Base-by-base conservation (phyloP, 1,140 invertebrate genomes). In the Sarcophaga peregrina region DNA sequence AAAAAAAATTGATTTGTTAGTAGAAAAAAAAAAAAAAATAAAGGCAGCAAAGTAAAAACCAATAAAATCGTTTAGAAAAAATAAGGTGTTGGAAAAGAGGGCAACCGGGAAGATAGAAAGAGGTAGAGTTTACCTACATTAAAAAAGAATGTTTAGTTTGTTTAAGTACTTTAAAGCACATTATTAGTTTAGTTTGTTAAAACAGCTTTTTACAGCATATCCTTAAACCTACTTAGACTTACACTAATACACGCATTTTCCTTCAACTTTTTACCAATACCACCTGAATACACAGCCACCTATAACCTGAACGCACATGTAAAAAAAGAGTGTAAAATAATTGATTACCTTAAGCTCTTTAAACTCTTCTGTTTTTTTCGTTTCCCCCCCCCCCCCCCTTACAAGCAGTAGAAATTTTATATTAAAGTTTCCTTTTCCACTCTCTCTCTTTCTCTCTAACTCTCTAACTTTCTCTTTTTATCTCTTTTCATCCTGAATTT, bases 251-350 rank as follows among this genome's bases (percentile, higher is more conserved):
- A 11, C 15, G 52, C 52, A 10, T 11, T 54, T 54, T 54, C 52
- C 52, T 10, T 11, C 5, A 54, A 54, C 1, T 5, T 15, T 15
- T 15, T 54, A 10, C 9, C 52, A 37, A 37, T 37, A 37, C 25
- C 25, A 37, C 25, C 13, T 15, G 10, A 5, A 58, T 68, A 68
- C 7, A 25, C 75, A 50, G 15, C 48, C n/a, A 25, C 47, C 50
- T n/a, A 20, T n/a, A 8, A 76, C 47, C 15, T n/a, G n/a, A 17
- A 62, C 8, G 17, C 58, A 68, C 17, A 50, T 20, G 47, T 50
- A 78, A 78, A 20, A n/a, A 50, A 78, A 78, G 46, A 78, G 75
- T 78, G 75, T 78, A 50, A 78, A 78, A 78, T 78, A 78, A 78
- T 78, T 78, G 75, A 78, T 78, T 78, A 78, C 75, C 75, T 52